Base-by-base conservation (phyloP, 2,888 invertebrate genomes). In the Hylaea fasciaria region DNA sequence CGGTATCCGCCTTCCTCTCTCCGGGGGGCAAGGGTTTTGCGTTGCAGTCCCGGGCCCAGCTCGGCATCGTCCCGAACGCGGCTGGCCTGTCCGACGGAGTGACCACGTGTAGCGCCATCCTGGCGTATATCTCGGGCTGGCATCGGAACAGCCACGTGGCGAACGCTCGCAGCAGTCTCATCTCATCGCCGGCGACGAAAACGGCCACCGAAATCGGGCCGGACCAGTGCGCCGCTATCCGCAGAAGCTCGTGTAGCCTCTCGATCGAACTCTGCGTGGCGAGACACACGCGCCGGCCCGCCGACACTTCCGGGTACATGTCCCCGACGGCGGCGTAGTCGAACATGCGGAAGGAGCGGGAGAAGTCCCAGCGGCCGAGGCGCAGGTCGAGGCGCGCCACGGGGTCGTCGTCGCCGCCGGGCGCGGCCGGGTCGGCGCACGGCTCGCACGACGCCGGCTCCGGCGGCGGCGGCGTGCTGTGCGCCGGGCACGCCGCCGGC, bases 251-350 rank as follows among this genome's bases (percentile, higher is more conserved):
- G 68, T 94, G 94, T 9, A 98, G 85, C 64, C 97, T 94, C 75
- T 98, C 98, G 50, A 98, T 92, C 0, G 97, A 97, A 71, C 96
- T 95, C 82, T 98, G 97, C 0, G 97, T 97, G 0, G 97, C 97
- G 59, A 98, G 85, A 72, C 96, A 96, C 12, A 96, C 95, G 14
- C 88, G 87, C 58, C 93, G 93, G 12, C 86, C 83, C n/a, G 92
- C 82, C 12, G 94, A 95, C 4, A 95, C 75, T 16, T 94, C 93
- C 0, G 92, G 84, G 73, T 94, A 97, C 62, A 93, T 87, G 3
- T 94, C 94, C 0, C 97, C 97, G 0, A 95, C 93, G 0, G 95
- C 81, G 0, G 95, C 94, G 73, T 95, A 95, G 80, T 97, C 97
- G 81, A 95, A 96, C 70, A 95, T 93, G 73, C 94, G 95, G 81